Evolutionary conservation across 2,797 vertebrate species (phyloP), one percentile per base, ranked within the genome.

Genomic region (Helarctos malayanus): DNA sequence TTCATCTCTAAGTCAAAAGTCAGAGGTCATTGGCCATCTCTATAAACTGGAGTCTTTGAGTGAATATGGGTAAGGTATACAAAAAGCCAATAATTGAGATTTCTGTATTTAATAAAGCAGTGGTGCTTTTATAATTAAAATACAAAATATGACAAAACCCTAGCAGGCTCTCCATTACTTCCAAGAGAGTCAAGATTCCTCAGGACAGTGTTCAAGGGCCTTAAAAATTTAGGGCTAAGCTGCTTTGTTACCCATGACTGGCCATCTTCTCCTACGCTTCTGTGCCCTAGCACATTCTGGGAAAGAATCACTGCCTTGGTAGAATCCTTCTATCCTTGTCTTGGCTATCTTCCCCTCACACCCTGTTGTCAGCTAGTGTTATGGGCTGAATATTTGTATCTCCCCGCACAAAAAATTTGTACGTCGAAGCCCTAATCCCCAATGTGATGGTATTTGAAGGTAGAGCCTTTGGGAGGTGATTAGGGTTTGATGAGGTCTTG

Each of bases 91-190:
- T 15, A 27, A 35, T 21, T 19, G n/a, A 23, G 56, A 59, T 32
- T 91, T 49, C 15, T 87, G 21, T 81, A 15, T 47, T 85, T 93
- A 73, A 52, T 52, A 52, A 82, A 38, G 35, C 38, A 86, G 23
- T 65, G 15, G n/a, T 52, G 10, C 75, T 80, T 71, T 87, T 69
- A 61, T 47, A 91, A 63, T 54, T 49, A 10, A 92, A 78, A 91
- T 68, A 61, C 27, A 88, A 71, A 89, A 68, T 88, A 73, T 2
- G 5, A 29, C 63, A 73, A 73, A n/a, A 61, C 21, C 38, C n/a
- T 49, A 19, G 14, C 47, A 4, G 10, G 5, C 1, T 47, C 3
- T 61, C 12, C 23, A 32, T 38, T 68, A 27, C 35, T 9, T 65
- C 32, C 5, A 19, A 23, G n/a, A 19, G 27, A 57, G 47, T 41